Base-by-base conservation (phyloP, 2,888 invertebrate genomes). In the Thelaira solivaga region DNA sequence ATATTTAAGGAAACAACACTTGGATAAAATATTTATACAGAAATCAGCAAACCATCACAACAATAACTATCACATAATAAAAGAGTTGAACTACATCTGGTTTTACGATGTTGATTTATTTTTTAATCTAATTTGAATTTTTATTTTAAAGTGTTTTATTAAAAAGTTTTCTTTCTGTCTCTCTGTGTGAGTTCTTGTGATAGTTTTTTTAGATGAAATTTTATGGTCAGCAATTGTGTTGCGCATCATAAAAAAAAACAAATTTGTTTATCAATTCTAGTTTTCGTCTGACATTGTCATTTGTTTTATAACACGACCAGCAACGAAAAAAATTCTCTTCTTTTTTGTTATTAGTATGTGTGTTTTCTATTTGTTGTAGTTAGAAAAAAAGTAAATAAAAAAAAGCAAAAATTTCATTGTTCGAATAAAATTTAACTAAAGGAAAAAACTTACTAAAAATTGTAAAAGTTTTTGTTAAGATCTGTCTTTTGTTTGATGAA, bases 141-240 rank as follows among this genome's bases (percentile, higher is more conserved):
- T 49, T 29, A 24, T 62, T 57, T 11, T 51, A 36, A 24, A 29
- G 34, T 24, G 8, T 36, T 59, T 59, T 34, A 22, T 36, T 13
- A 4, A 6, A 22, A 16, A 39, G 1, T 16, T 41, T 29, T 16
- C n/a, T 7, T n/a, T 36, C 7, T 39, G 20, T 45, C 34, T 24
- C 49, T 53, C 41, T 34, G 18, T 34, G 39, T 71, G 31, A n/a
- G n/a, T n/a, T n/a, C n/a, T n/a, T n/a, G n/a, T n/a, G n/a, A n/a
- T 26, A 59, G 36, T 39, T 62, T 36, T 36, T 65, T 55, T 41
- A n/a, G 78, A 78, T 78, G 78, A 78, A 78, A 78, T 74, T 78
- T 78, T 78, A 78, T 78, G 78, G 78, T 69, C 78, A 78, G 78
- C 78, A 69, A 64, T 68, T 73, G 73, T 64, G 65, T 69, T 77